Conservation (phyloP, 2,888 invertebrate genomes). For the Archips xylosteana region DNA sequence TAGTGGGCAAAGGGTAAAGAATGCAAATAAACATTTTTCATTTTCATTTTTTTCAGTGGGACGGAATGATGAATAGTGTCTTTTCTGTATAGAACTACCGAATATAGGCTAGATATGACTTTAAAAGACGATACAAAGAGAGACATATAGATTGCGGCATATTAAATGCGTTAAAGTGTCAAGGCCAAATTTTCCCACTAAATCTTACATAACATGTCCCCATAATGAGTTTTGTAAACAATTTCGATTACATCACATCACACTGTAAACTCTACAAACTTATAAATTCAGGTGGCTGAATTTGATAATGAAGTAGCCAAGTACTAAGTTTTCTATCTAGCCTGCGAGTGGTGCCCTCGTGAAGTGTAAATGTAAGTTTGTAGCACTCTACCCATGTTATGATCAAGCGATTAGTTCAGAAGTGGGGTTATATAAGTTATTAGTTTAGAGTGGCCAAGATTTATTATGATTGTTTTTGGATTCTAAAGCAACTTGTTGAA, state of each 20-base stretch:
- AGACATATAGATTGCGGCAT: neutral
- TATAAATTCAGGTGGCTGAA: constrained; percentile 9
- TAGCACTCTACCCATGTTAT: constrained; percentile 37
- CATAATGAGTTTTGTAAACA: constrained; percentile 41
- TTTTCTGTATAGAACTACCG: no score
- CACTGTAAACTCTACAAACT: constrained; percentile 31
- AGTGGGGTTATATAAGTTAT: constrained; percentile 34
- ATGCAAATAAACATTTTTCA: no score
- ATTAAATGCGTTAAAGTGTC: neutral
- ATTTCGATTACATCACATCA: constrained; percentile 42
- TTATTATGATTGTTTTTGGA: constrained; percentile 29
- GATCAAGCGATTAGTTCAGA: constrained; percentile 37
- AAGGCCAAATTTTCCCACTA: constrained; percentile 29
- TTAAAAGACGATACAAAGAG: no score
- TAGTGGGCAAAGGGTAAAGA: no score
- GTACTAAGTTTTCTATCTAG: constrained; percentile 1
- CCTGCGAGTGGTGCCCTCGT: constrained; percentile 14
- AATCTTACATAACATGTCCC: constrained; percentile 27
- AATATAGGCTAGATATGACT: no score
- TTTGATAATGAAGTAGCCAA: constrained; percentile 9
- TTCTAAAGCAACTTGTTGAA: constrained; percentile 12
- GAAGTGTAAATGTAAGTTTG: constrained; percentile 18
- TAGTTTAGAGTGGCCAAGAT: constrained; percentile 32
- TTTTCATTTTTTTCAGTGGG: no score
- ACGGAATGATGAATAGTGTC: no score